Conservation (phyloP, 2,113 vertebrate genomes). For the Eretmochelys imbricata region DNA sequence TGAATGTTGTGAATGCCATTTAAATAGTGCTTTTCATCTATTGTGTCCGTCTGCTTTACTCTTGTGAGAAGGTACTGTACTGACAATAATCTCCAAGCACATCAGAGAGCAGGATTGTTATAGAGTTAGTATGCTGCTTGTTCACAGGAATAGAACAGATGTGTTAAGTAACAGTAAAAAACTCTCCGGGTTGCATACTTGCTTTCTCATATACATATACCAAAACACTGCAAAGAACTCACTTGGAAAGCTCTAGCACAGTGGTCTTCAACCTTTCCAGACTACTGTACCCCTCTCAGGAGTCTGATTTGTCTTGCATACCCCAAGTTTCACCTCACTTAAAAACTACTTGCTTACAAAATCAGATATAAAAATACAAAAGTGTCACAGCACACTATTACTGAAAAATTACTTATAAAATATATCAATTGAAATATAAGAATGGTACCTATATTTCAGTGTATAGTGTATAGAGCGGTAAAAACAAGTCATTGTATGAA, state of each 20-base stretch:
- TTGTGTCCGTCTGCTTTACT: not conserved
- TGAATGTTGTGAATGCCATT: not conserved
- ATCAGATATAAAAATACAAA: too few relatives aligned
- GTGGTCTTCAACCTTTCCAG: too few relatives aligned
- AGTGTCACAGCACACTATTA: too few relatives aligned
- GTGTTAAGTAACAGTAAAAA: not conserved
- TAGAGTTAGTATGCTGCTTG: not conserved
- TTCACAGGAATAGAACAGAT: not conserved
- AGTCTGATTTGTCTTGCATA: too few relatives aligned
- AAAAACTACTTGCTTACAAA: too few relatives aligned
- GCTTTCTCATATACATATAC: not conserved
- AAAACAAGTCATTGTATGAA: too few relatives aligned
- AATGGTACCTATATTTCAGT: too few relatives aligned
- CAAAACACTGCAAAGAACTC: not conserved
- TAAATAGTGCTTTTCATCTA: not conserved
- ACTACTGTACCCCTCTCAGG: too few relatives aligned
- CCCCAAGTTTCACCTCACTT: too few relatives aligned
- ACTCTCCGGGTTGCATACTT: not conserved
- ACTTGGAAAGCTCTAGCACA: not conserved
- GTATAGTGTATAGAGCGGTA: too few relatives aligned
- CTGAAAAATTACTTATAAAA: too few relatives aligned
- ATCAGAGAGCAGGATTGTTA: not conserved
- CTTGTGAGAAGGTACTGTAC: not conserved
- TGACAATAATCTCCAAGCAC: not conserved
- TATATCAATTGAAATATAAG: too few relatives aligned